Evolutionary conservation across 2,113 vertebrate species (phyloP).

Genomic region (Cyphomyrus plagiostoma): DNA sequence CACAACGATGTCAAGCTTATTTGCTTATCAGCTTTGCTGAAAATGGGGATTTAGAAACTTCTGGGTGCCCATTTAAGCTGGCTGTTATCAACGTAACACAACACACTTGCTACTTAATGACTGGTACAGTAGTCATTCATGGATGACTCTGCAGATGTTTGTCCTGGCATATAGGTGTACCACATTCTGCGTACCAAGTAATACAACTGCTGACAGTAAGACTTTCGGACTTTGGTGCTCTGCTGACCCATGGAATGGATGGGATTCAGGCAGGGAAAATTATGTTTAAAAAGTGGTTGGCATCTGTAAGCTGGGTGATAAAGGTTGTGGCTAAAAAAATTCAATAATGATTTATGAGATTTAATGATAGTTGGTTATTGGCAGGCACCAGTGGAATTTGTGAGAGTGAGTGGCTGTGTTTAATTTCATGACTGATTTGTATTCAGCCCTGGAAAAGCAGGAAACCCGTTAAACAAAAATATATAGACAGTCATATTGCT

Average conservation of each 20-base stretch:
- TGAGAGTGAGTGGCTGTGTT: neutral
- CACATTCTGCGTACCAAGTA: neutral
- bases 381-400: neutral
- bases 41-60: neutral
- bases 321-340: neutral
- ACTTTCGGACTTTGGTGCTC: neutral
- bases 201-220: neutral
- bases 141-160: neutral
- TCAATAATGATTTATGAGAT: neutral
- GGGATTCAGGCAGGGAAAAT: neutral
- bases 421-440: neutral
- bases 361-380: neutral
- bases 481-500: neutral
- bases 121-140: neutral
- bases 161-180: neutral
- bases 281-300: neutral
- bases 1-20: neutral
- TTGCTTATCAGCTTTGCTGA: neutral
- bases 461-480: neutral
- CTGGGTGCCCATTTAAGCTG: neutral
- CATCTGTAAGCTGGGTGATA: neutral
- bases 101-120: slow-evolving; percentile 3
- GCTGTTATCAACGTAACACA: neutral
- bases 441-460: neutral
- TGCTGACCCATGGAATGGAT: neutral